Conservation (phyloP, 1,140 invertebrate species). For the Littorina saxatilis region DNA sequence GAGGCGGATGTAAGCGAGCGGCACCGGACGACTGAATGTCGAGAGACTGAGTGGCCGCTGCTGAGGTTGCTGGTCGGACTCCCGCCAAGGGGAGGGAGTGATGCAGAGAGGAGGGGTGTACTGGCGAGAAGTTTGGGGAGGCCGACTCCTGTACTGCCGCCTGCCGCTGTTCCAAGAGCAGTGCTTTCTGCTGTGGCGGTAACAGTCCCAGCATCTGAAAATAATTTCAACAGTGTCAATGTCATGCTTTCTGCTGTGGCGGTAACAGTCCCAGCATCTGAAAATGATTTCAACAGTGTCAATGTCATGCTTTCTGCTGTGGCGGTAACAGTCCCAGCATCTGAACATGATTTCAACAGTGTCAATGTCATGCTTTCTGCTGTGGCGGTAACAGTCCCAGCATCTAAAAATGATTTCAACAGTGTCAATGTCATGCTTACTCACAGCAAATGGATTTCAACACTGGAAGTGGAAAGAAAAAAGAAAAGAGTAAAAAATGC, state of each 20-base stretch:
- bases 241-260: not conserved
- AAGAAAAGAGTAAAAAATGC: no score
- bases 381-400: constrained; percentile 21
- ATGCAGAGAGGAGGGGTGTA: not conserved
- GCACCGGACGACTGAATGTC: no score
- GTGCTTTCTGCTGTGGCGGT: constrained; percentile 16
- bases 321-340: constrained; percentile 23
- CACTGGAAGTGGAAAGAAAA: no score
- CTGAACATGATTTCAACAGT: constrained; percentile 18
- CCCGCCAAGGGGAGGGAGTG: not conserved
- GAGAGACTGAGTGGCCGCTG: not conserved
- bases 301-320: not conserved
- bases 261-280: constrained; percentile 31
- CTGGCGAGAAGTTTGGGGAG: constrained; percentile 33
- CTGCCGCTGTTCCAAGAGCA: constrained; percentile 12
- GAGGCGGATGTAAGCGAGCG: no score
- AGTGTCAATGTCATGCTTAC: not conserved
- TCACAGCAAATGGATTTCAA: no score
- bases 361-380: not conserved
- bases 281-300: not conserved
- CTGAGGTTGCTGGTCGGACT: no score
- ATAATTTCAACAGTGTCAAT: not conserved
- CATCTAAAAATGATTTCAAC: constrained; percentile 22
- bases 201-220: constrained; percentile 28
- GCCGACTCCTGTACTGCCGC: constrained; percentile 38